A percentile compares a stretch with the other conserved stretches of the same genome.
Conservation (phyloP, 2,113 vertebrate species). For the Hystrix cristata region DNA sequence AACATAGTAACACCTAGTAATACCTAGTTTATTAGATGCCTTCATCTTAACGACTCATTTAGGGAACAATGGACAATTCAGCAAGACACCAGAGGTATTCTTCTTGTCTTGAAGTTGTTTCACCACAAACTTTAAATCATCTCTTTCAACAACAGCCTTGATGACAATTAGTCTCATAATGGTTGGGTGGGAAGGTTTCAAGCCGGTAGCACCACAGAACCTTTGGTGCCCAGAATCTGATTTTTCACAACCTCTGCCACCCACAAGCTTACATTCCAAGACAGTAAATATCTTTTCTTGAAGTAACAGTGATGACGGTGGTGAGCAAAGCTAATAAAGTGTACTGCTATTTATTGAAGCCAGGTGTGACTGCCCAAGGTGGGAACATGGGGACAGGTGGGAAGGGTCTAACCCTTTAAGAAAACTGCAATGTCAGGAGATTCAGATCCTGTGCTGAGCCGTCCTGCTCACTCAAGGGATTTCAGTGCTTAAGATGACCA, state of each 20-base stretch:
- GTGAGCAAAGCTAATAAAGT: not conserved
- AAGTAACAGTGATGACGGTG: not conserved
- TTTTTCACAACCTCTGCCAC: not conserved
- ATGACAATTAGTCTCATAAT: not conserved
- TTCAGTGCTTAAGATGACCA: not conserved
- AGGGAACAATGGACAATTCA: not conserved
- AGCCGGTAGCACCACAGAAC: not conserved
- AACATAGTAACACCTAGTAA: not conserved
- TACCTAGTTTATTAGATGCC: not conserved
- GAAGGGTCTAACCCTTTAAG: not conserved
- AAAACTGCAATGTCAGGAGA: not conserved
- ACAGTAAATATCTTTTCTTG: not conserved
- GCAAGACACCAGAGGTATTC: not conserved
- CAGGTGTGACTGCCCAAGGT: not conserved
- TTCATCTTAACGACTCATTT: not conserved
- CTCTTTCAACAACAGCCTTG: not conserved
- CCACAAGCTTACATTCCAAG: not conserved
- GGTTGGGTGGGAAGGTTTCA: not conserved
- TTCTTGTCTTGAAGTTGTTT: not conserved
- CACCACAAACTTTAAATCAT: not conserved
- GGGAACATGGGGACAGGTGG: not conserved
- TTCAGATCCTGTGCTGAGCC: not conserved
- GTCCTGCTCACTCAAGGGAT: not conserved
- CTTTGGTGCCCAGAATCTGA: not conserved
- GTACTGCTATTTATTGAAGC: not conserved